Evolutionary conservation across 2,888 invertebrate genomes (phyloP).

Genomic region (Pristionchus arcanus): DNA sequence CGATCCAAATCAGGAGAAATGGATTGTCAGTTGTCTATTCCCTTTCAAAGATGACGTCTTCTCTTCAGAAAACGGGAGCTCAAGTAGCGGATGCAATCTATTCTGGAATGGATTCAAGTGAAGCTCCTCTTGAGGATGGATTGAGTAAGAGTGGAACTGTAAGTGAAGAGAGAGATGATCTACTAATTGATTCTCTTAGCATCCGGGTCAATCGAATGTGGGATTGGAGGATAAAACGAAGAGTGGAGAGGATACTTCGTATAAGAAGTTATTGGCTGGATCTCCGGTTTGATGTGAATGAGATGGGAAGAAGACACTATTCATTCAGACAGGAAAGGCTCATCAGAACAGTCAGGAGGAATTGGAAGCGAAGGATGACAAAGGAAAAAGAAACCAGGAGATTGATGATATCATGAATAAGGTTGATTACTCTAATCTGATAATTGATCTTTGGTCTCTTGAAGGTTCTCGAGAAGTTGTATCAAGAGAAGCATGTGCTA

Average conservation of each 20-base stretch:
- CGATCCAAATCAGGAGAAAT: constrained; percentile 32
- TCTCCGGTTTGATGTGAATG: not conserved
- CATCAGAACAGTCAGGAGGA: constrained; percentile 46
- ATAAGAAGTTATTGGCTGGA: constrained; percentile 24
- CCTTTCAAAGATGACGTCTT: not conserved
- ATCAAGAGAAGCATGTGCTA: constrained; percentile 18
- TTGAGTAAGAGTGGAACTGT: not conserved
- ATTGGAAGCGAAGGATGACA: not conserved
- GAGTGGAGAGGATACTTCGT: constrained; percentile 44
- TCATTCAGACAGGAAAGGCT: constrained; percentile 8
- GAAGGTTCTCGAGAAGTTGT: constrained; percentile 25
- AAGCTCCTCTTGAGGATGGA: constrained; percentile 1
- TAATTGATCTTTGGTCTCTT: constrained; percentile 22
- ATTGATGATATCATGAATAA: constrained; percentile 44
- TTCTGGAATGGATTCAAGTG: constrained; percentile 12
- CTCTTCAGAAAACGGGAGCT: constrained; percentile 18
- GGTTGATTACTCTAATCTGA: not conserved
- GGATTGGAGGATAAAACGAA: constrained; percentile 7
- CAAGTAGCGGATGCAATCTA: not conserved
- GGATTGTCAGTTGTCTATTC: not conserved
- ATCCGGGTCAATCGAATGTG: not conserved
- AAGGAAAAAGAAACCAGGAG: constrained; percentile 3
- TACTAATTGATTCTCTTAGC: not conserved
- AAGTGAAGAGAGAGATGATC: not conserved
- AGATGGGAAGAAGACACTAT: not conserved